These are phyloP conservation scores for Trichosurus vulpecula DNA, from an alignment of 2,797 vertebrate species.

Conservation along the genomic window DNA sequence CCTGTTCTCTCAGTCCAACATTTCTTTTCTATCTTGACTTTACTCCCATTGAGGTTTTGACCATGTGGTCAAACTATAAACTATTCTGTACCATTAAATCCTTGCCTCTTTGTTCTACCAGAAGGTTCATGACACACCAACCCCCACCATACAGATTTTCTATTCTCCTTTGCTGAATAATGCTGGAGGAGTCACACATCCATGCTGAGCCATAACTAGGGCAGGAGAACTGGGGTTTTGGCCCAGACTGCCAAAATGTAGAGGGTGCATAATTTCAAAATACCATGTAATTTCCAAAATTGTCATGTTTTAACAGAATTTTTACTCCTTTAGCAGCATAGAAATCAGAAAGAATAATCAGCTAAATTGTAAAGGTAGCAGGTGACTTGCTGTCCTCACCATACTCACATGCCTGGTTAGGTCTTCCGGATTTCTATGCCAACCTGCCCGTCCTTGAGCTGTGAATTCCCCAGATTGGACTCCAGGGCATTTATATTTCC, in stretches of 20 bases:
- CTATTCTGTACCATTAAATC: background rate
- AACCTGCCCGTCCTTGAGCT: background rate
- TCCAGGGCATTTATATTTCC: background rate
- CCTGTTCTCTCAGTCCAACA: background rate
- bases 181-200: background rate
- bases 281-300: background rate
- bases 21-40: background rate
- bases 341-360: background rate
- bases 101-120: background rate
- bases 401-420: background rate
- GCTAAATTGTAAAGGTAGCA: background rate
- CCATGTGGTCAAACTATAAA: background rate
- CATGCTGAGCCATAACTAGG: background rate
- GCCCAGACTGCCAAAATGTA: background rate
- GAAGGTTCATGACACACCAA: background rate
- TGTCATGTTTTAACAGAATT: background rate
- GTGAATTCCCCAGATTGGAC: background rate
- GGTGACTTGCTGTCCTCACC: background rate
- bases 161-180: background rate
- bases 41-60: background rate
- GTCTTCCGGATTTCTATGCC: background rate
- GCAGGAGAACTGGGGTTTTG: background rate
- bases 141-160: background rate
- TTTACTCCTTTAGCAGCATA: background rate
- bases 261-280: background rate